Conservation (phyloP, 2,113 vertebrate species). For the Nycticorax nycticorax region DNA sequence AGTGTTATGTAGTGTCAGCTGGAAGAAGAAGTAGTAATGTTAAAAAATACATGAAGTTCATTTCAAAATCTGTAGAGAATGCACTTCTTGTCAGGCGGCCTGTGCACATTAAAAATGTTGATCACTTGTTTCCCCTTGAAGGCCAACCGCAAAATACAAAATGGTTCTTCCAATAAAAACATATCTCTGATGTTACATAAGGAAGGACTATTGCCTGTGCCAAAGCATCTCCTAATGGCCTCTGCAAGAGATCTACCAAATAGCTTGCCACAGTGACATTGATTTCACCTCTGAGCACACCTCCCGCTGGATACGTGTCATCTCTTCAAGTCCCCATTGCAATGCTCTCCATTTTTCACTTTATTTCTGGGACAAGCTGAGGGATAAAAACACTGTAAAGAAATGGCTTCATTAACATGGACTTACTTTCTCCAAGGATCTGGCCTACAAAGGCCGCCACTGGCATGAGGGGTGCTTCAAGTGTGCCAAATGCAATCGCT, state of each 20-base stretch:
- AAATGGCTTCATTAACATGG: constrained; percentile 25
- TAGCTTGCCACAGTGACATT: fast-evolving
- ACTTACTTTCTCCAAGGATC: constrained; percentile 71
- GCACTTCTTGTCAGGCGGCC: not conserved
- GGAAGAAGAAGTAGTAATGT: not conserved
- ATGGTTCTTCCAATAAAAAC: not conserved
- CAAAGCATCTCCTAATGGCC: not conserved
- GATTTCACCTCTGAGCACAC: not conserved
- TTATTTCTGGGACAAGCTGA: not conserved
- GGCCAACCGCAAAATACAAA: not conserved
- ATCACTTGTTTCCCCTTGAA: not conserved
- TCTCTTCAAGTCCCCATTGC: not conserved
- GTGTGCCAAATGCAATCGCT: constrained; percentile 75
- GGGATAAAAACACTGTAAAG: not conserved
- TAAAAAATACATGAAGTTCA: not conserved
- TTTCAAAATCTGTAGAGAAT: not conserved
- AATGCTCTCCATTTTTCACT: not conserved
- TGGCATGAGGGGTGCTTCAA: constrained; percentile 83
- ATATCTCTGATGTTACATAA: not conserved
- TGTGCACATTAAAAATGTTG: not conserved
- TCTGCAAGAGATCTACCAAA: not conserved
- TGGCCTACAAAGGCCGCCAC: constrained; percentile 80
- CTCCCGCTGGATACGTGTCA: not conserved
- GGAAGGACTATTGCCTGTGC: not conserved
- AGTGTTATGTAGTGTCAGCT: not conserved